Base-by-base conservation (phyloP, 2,113 vertebrate genomes). In the Tenebrosternarchus preto region DNA sequence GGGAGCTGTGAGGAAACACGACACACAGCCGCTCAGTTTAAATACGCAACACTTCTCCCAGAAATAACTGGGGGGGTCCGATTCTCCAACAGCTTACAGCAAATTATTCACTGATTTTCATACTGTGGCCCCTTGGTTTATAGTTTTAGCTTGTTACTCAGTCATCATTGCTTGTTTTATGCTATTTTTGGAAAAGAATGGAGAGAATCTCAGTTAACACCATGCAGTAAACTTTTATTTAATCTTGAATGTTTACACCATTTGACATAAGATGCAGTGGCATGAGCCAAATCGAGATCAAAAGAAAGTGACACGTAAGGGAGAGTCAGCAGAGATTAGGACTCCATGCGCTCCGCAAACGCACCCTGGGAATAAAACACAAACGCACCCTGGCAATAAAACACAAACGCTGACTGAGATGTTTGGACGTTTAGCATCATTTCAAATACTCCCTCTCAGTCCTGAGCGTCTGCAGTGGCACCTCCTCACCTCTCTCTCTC, bases 171-270 rank as follows among this genome's bases (percentile, higher is more conserved):
- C n/a, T n/a, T n/a, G n/a, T n/a, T n/a, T n/a, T n/a, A n/a, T 20
- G 17, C 29, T 3, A 20, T 66, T 66, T 66, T 20, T 31, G 43
- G 8, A 50, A 12, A 66, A 31, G 20, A n/a, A 19, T 39, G 29
- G n/a, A 57, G 50, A 74, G 61, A 29, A 67, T 20, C 77, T 69
- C n/a, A 25, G 59, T 80, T 33, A 73, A 77, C 68, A 61, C 69
- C 1, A 36, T 43, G 50, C 78, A 1, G 19, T 22, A 60, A 70
- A 61, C 33, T 33, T 1, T 57, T 6, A 73, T 78, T 57, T 76
- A 60, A 80, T 69, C 63, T 39, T 61, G 27, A 12, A 3, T 74
- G 15, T 70, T 64, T 20, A 69, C 72, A 39, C 64, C 63, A 43
- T 71, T 31, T 69, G 76, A 56, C 17, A 25, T 15, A 50, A 83